phyloP scores from a whole-genome alignment of 2,888 invertebrate species.

The Laspeyria flexula region DNA sequence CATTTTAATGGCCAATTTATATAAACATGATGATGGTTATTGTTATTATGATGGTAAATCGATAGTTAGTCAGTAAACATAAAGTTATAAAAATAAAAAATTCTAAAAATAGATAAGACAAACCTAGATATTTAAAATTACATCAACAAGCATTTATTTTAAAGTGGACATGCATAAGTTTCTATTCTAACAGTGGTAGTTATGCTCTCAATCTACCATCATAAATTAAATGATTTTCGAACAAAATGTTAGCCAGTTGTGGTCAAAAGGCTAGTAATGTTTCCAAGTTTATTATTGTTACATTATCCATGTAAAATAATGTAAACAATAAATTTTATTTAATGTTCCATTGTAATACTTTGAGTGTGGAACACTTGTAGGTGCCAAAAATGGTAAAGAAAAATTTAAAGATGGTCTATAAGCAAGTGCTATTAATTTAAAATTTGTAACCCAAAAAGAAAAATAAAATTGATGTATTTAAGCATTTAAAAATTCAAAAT shows the following conservation, averaged over 20 bases:
- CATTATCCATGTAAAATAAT: conserved; percentile 1
- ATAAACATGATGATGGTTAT: conserved; percentile 27
- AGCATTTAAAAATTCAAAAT: not conserved
- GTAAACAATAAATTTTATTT: not conserved
- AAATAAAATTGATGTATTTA: not conserved
- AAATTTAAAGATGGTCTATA: no score
- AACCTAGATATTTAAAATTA: no score
- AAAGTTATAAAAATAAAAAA: not conserved
- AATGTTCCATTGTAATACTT: not conserved
- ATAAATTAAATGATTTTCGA: conserved; percentile 24
- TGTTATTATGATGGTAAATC: conserved; percentile 42
- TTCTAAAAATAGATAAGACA: not conserved
- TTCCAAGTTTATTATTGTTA: not conserved
- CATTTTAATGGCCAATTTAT: conserved; percentile 45
- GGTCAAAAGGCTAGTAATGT: conserved; percentile 54
- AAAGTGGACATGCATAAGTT: conserved; percentile 17
- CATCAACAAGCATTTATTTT: no score
- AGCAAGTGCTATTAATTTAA: not conserved
- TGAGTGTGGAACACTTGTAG: no score
- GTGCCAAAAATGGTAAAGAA: no score
- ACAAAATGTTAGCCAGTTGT: conserved; percentile 31
- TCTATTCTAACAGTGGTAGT: conserved; percentile 1
- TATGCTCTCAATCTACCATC: conserved; percentile 40
- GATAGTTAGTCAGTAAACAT: conserved; percentile 23
- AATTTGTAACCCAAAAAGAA: not conserved